Base-by-base conservation (phyloP, 2,888 invertebrate genomes). In the Andrena dorsata region DNA sequence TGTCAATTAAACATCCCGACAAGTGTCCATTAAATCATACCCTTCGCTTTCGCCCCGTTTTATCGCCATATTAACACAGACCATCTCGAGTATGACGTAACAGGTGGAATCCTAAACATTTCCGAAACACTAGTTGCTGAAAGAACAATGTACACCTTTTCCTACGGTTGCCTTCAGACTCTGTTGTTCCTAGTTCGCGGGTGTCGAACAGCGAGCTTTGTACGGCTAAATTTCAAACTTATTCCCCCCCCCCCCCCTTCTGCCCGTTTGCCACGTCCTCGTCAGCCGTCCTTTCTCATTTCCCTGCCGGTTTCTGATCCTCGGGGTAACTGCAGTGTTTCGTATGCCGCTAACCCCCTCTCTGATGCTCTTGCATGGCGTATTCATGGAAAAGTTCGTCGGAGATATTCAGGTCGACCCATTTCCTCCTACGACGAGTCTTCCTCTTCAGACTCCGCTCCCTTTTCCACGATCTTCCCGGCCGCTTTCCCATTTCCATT, bases 331-430 rank as follows among this genome's bases (percentile, higher is more conserved):
- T 82, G 75, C 86, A 64, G 73, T 86, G 81, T 87, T 90, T 88
- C 81, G 85, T 84, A 87, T 83, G 77, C 84, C 70, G 60, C 47
- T 47, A 35, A 49, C 47, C 61, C 73, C 28, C 47, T 51, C 79
- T 71, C 61, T 47, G 10, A 61, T 81, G 76, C 83, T 79, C 23
- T 47, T 74, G 84, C 86, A 88, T 87, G 88, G 83, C 75, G 88
- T 90, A 90, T 91, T 91, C 90, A 90, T 89, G 85, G 84, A 88
- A 91, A 91, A 91, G 86, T 91, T 91, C 68, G 75, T 64, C 76
- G 78, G 64, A 84, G 88, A 89, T 90, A 91, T 91, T 87, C 89
- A 86, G 75, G 66, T 61, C 86, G 86, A 83, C 84, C 83, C 76
- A 81, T 82, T 89, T 89, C 85, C 79, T 73, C 65, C 80, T 60